phyloP scores from a whole-genome alignment of 2,888 invertebrate genomes.

The Sialis lutaria region DNA sequence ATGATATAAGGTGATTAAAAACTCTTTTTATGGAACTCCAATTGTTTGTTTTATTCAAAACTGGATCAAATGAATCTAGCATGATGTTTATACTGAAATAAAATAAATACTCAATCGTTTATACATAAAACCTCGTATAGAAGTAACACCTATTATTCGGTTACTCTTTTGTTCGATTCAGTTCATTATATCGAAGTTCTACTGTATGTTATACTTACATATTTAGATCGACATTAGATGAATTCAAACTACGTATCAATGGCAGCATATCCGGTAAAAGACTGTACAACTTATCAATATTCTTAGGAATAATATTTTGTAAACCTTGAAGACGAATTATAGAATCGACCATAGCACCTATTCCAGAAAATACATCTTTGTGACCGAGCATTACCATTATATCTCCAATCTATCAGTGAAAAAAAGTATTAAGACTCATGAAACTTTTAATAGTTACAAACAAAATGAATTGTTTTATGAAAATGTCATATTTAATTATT shows the following conservation, averaged over 20 bases:
- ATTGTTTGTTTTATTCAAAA: not conserved
- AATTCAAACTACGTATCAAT: slow-evolving; percentile 10
- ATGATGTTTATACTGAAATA: not conserved
- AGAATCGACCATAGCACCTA: slow-evolving; percentile 28
- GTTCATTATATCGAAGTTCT: slow-evolving; percentile 1
- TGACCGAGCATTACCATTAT: slow-evolving; percentile 32
- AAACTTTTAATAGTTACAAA: too few species aligned
- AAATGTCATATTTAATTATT: too few species aligned
- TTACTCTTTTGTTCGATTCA: too few species aligned
- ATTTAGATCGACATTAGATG: slow-evolving; percentile 20
- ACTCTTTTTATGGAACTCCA: slow-evolving; percentile 1
- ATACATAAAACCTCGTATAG: too few species aligned
- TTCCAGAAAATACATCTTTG: slow-evolving; percentile 25
- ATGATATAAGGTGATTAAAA: not conserved
- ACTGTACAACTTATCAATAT: slow-evolving; percentile 17
- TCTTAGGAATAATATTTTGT: slow-evolving; percentile 29
- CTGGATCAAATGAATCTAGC: not conserved
- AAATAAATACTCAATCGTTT: too few species aligned
- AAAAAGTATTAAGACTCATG: not conserved
- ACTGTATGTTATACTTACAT: slow-evolving; percentile 22
- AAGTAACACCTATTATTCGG: too few species aligned
- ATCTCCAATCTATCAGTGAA: slow-evolving; percentile 23
- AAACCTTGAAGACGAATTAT: slow-evolving; percentile 26
- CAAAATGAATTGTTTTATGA: too few species aligned
- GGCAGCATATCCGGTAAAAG: slow-evolving; percentile 7